phyloP scores from a whole-genome alignment of 2,113 vertebrate genomes.

The Hydropotes inermis region DNA sequence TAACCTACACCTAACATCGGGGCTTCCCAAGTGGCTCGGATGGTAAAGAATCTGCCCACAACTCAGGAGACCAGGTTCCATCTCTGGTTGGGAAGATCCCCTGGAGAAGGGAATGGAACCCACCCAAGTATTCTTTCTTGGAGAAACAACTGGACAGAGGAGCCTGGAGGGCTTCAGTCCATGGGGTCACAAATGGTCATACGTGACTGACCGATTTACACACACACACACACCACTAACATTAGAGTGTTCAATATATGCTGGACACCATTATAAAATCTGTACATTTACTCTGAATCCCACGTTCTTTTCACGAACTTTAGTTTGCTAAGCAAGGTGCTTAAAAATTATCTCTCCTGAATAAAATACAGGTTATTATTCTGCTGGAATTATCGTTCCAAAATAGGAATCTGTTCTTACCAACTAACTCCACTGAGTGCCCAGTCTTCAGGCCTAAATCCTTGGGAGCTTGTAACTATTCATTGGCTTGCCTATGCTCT shows the following conservation, averaged over 20 bases:
- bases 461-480: not conserved
- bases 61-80: not conserved
- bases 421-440: not conserved
- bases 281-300: not conserved
- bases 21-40: fast-evolving
- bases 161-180: not conserved
- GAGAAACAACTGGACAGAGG: not conserved
- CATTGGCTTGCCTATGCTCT: not conserved
- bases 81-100: not conserved
- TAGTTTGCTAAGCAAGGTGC: not conserved
- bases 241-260: not conserved
- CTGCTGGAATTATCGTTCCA: not conserved
- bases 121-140: not conserved
- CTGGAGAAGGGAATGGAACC: not conserved
- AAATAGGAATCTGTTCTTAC: not conserved
- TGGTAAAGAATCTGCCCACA: not conserved
- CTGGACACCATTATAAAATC: not conserved
- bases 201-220: not conserved
- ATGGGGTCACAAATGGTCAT: not conserved
- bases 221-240: not conserved
- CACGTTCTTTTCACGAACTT: not conserved
- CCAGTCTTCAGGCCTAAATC: not conserved
- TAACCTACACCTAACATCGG: not conserved
- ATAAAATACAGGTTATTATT: not conserved
- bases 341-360: not conserved